Conservation (phyloP, 2,113 vertebrate species). For the Podiceps cristatus region DNA sequence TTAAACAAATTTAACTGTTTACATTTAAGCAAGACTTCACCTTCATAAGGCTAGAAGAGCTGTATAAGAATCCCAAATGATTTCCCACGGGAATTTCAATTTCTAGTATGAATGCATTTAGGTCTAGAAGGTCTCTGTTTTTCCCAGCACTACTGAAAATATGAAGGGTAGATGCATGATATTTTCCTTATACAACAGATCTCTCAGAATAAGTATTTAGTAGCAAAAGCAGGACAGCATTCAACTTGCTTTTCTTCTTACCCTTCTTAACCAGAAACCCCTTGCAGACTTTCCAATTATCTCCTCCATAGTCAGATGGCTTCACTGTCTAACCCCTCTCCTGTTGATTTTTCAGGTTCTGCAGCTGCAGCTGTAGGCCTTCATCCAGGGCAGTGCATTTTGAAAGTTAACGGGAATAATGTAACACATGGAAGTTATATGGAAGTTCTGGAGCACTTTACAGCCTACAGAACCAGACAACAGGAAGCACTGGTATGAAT, state of each 20-base stretch:
- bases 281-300: neutral
- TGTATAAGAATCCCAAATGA: neutral
- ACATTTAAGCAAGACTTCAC: neutral
- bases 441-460: conserved; percentile 93
- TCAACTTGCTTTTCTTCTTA: neutral
- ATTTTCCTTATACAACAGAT: neutral
- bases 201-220: neutral
- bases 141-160: neutral
- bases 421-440: conserved; percentile 79
- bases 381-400: conserved; percentile 91
- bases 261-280: neutral
- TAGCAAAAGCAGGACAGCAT: neutral
- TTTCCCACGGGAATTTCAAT: neutral
- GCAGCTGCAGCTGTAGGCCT: conserved; percentile 88
- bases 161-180: neutral
- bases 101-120: neutral
- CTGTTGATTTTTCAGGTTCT: conserved; percentile 78
- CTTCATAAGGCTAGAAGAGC: neutral
- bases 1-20: neutral
- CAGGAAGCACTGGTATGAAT: conserved; percentile 78
- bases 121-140: neutral
- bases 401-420: conserved; percentile 93
- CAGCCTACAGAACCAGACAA: conserved; percentile 81
- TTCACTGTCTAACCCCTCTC: neutral
- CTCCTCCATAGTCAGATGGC: neutral